A percentile compares a stretch with the other conserved stretches of the same genome.
These are phyloP conservation scores for Anthonomus grandis DNA, from an alignment of 1,140 invertebrate genomes.

Conservation along the genomic window DNA sequence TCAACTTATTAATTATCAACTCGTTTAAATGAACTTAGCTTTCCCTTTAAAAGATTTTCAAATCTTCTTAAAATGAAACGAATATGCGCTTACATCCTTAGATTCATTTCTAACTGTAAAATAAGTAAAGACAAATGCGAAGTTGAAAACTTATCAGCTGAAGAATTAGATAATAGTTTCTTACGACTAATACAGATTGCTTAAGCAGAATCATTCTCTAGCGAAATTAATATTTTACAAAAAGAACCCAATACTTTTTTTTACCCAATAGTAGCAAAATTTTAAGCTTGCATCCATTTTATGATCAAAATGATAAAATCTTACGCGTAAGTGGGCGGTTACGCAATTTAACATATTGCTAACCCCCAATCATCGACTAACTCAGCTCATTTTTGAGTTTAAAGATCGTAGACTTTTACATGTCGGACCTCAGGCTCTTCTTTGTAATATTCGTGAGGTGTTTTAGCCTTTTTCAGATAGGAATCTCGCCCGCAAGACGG, in stretches of 20 bases:
- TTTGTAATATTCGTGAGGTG: constrained; percentile 18
- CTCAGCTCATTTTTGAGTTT: constrained; percentile 25
- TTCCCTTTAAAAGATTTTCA: background rate
- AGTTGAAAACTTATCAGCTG: background rate
- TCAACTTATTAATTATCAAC: background rate
- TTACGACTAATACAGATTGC: background rate
- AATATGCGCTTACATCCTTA: background rate
- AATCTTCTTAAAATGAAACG: background rate
- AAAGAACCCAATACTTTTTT: constrained; percentile 1
- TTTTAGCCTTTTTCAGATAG: constrained; percentile 34
- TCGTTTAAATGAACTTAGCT: background rate
- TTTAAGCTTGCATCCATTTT: constrained; percentile 23
- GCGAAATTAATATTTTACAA: constrained; percentile 7
- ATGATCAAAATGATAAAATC: constrained; percentile 34
- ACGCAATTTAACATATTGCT: constrained; percentile 26
- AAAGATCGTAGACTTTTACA: constrained; percentile 32
- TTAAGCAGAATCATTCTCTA: constrained; percentile 4
- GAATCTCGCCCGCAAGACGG: no score
- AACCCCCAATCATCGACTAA: constrained; percentile 24
- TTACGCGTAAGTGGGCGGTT: constrained; percentile 21
- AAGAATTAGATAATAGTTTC: background rate
- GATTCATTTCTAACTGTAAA: background rate
- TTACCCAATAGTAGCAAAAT: constrained; percentile 8
- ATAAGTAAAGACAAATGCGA: background rate
- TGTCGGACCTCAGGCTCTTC: constrained; percentile 25